A percentile compares a stretch with the other conserved stretches of the same genome.
These are phyloP conservation scores for Fulica atra DNA, from an alignment of 2,113 vertebrate genomes.

Conservation along the genomic window DNA sequence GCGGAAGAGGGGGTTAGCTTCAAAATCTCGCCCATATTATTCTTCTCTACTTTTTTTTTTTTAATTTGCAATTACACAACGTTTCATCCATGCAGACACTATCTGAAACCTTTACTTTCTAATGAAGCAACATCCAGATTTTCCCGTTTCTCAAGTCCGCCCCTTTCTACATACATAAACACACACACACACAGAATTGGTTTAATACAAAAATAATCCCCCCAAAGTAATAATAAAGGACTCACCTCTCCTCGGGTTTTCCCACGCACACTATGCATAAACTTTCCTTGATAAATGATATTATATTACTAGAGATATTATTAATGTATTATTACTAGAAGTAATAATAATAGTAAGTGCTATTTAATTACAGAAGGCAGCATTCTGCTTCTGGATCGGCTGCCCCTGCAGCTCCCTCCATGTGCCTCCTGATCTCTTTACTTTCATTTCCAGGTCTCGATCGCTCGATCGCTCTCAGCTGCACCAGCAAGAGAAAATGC, in stretches of 20 bases:
- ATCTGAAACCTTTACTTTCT: slow-evolving; percentile 18
- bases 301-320: slow-evolving; percentile 82
- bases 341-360: slow-evolving; percentile 82
- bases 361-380: slow-evolving; percentile 82
- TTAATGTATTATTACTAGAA: slow-evolving; percentile 82
- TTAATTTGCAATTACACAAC: background rate
- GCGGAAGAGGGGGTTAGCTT: slow-evolving; percentile 10
- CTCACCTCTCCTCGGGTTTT: slow-evolving; percentile 66
- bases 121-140: slow-evolving; percentile 29
- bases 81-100: background rate
- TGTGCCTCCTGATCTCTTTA: slow-evolving; percentile 76
- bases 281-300: slow-evolving; percentile 79
- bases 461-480: slow-evolving; percentile 53
- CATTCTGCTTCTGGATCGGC: slow-evolving; percentile 78
- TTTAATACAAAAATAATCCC: slow-evolving; percentile 35
- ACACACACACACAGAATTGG: background rate
- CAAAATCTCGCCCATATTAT: background rate
- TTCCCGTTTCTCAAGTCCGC: slow-evolving; percentile 32
- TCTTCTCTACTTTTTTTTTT: background rate
- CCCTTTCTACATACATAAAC: slow-evolving; percentile 10
- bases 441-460: slow-evolving; percentile 80
- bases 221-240: slow-evolving; percentile 57
- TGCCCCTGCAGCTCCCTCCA: slow-evolving; percentile 77
- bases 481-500: slow-evolving; percentile 71
- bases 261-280: slow-evolving; percentile 61